These are phyloP conservation scores for Sarcoramphus papa DNA, from an alignment of 2,797 vertebrate genomes.

Conservation along the genomic window DNA sequence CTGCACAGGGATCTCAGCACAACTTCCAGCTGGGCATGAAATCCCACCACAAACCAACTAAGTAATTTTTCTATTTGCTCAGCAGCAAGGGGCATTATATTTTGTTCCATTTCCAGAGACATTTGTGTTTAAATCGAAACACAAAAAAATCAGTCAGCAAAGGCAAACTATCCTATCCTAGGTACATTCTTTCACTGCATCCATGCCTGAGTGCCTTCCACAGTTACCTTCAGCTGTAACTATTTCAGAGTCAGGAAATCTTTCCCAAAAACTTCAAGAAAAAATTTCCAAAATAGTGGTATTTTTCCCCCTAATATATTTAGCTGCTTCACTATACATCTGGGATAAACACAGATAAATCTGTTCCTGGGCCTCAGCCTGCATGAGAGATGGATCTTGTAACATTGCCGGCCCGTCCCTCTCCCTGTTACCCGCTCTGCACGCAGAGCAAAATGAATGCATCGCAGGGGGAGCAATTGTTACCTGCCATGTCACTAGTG, in stretches of 20 bases:
- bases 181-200: background rate
- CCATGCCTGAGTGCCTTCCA: background rate
- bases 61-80: background rate
- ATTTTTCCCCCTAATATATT: background rate
- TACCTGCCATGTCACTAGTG: slow-evolving; percentile 83
- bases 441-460: background rate
- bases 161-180: background rate
- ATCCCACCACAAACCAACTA: background rate
- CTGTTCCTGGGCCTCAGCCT: background rate
- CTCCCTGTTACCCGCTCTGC: background rate
- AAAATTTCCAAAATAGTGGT: background rate
- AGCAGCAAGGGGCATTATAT: background rate
- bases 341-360: background rate
- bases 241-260: background rate
- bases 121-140: background rate
- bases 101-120: background rate
- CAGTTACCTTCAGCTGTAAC: background rate
- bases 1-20: background rate
- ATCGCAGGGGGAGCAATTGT: background rate
- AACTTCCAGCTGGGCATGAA: background rate
- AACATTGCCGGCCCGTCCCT: background rate
- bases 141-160: background rate
- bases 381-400: background rate
- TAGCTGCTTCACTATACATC: background rate
- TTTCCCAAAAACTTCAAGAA: background rate